Base-by-base conservation (phyloP, 2,888 invertebrate genomes). In the Glyphotaelius pellucidus region DNA sequence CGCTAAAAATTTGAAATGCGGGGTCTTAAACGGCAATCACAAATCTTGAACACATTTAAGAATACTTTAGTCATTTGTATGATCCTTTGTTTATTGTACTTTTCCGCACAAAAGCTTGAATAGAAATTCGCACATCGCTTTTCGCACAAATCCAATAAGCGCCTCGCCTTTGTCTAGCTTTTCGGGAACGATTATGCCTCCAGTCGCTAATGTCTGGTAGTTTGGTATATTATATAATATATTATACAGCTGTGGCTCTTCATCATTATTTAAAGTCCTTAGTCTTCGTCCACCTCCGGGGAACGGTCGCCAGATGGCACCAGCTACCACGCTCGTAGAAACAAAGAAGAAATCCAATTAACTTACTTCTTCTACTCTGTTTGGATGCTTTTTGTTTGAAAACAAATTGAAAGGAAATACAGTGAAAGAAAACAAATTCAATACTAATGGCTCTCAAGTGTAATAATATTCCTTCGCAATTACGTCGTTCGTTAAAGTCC, bases 341-440 rank as follows among this genome's bases (percentile, higher is more conserved):
- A 89, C 83, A 91, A 89, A 91, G 86, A 86, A 89, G 35, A 83
- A 80, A 83, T 91, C 85, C 91, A 89, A 89, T 89, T 89, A 89
- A 89, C 79, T 89, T 89, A 89, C 88, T 89, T 89, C 31, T 89
- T 80, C 88, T 89, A 80, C 88, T 35, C 80, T 89, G 88, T 89
- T 89, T 80, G 88, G 79, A 89, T 80, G 88, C 88, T 89, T 89
- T 89, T 89, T 89, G 88, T 89, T 89, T 19, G 88, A 79, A 87
- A 79, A 32, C 88, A 79, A 80, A 89, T 89, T 89, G 88, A 89
- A 89, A 89, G 88, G 79, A 89, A 89, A 89, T 89, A 89, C 88
- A 79, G n/a, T 89, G 35, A 89, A 89, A 89, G 88, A 89, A 89
- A 89, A 89, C 88, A 89, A 89, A 89, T 89, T 89, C 88, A 80